Evolutionary conservation across 1,140 invertebrate species (phyloP).

Genomic region (Muscidifurax raptorellus): DNA sequence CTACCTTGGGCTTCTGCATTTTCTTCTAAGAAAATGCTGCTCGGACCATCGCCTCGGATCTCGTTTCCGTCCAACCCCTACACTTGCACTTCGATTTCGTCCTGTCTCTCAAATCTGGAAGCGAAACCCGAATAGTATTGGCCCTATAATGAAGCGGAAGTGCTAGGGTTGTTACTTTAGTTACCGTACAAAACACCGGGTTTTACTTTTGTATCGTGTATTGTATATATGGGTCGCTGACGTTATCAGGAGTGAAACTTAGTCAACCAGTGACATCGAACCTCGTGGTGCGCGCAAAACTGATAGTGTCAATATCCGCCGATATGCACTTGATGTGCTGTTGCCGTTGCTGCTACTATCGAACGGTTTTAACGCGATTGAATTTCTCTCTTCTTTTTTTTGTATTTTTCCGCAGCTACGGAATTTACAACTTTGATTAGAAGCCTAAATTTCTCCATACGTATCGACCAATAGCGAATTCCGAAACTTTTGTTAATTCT

Average conservation of each 20-base stretch:
- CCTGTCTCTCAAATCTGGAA: not conserved
- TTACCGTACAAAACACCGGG: too few species aligned
- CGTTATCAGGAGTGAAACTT: slow-evolving; percentile 2
- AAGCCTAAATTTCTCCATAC: not conserved
- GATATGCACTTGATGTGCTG: not conserved
- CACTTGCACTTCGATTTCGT: not conserved
- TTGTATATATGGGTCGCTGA: not conserved
- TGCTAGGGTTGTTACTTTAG: too few species aligned
- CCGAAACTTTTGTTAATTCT: not conserved
- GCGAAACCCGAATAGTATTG: too few species aligned
- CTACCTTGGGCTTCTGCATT: not conserved
- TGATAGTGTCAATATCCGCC: not conserved
- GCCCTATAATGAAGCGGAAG: too few species aligned
- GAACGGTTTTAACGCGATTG: slow-evolving; percentile 1
- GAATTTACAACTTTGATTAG: slow-evolving; percentile 20
- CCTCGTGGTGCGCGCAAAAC: not conserved
- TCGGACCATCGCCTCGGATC: not conserved
- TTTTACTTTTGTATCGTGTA: too few species aligned
- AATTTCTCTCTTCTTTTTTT: not conserved
- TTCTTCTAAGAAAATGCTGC: not conserved
- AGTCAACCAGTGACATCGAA: slow-evolving; percentile 1
- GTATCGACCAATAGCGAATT: not conserved
- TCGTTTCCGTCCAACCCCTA: not conserved
- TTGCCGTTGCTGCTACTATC: not conserved
- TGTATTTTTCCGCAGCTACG: not conserved